Percentiles rank a stretch among this genome's conserved stretches.
These are phyloP conservation scores for Melopsittacus undulatus DNA, from an alignment of 2,797 vertebrate species.

Conservation along the genomic window DNA sequence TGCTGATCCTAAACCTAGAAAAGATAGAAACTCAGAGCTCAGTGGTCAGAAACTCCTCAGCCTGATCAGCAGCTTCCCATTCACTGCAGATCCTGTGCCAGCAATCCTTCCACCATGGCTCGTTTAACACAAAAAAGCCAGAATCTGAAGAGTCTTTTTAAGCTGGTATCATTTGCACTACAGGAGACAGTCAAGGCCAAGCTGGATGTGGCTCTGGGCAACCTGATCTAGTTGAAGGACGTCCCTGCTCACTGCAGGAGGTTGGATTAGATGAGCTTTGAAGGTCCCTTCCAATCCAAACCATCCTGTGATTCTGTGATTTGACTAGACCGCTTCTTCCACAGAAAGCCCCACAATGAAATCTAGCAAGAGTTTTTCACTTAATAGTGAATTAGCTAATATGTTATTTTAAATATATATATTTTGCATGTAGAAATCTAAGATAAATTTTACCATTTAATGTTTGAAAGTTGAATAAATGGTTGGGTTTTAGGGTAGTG, in stretches of 20 bases:
- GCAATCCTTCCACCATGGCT: not conserved
- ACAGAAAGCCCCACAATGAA: not conserved
- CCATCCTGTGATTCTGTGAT: not conserved
- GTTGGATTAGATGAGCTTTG: not conserved
- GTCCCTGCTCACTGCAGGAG: not conserved
- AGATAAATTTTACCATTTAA: not conserved
- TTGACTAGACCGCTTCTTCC: not conserved
- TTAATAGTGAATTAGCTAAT: not conserved
- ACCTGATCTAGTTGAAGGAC: not conserved
- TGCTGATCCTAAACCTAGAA: not conserved
- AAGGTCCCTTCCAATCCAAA: not conserved
- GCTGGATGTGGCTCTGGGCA: not conserved
- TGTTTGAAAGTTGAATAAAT: not conserved
- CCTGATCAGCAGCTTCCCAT: not conserved
- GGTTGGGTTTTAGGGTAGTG: not conserved
- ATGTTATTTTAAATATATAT: not conserved
- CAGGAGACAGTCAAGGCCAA: not conserved
- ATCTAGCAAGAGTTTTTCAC: not conserved
- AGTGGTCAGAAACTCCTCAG: not conserved
- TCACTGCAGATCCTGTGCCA: not conserved
- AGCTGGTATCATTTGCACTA: not conserved
- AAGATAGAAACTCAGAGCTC: not conserved
- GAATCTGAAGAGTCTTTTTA: not conserved
- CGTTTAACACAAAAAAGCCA: not conserved
- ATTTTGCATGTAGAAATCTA: not conserved